Base-by-base conservation (phyloP, 2,888 invertebrate species). In the Monopis laevigella region DNA sequence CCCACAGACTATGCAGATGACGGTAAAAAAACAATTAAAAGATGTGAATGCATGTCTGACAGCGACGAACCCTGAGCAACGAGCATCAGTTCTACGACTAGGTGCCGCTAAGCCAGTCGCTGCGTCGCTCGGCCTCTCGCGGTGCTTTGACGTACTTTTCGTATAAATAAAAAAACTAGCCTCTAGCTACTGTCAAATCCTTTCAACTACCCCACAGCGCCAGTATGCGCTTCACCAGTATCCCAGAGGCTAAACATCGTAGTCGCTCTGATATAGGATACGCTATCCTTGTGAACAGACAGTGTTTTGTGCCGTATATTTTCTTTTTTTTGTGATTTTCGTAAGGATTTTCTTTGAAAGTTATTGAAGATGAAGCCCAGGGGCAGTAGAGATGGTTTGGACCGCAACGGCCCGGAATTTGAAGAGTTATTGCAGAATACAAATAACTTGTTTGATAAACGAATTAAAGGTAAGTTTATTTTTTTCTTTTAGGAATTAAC, bases 381-480 rank as follows among this genome's bases (percentile, higher is more conserved):
- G 21, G 21, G 21, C 3, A 36, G 54, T 45, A 59, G 49, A 43
- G 65, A 60, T 13, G 59, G 61, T 16, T 29, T 48, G 21, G 58
- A 53, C 42, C 52, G 58, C 34, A 67, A 61, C 53, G 28, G 11
- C 24, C 64, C 74, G 18, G 78, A 80, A 60, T 58, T 78, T 49
- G 66, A 80, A 54, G 78, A 74, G 50, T 52, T 80, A 45, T 60
- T 80, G 43, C 71, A 71, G 51, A 75, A 72, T 49, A 67, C 71
- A 14, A 54, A 52, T 51, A n/a, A 16, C 2, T 10, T 7, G 10
- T 17, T 17, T 10, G 36, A 36, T 21, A 36, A 12, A 12, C 19
- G 21, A 36, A 19, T 36, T 3, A 19, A 36, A 21, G 36, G 36
- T 36, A 36, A 12, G 36, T 10, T 29, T 29, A n/a, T n/a, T n/a